Base-by-base conservation (phyloP, 1,140 invertebrate genomes). In the Phthorimaea operculella region DNA sequence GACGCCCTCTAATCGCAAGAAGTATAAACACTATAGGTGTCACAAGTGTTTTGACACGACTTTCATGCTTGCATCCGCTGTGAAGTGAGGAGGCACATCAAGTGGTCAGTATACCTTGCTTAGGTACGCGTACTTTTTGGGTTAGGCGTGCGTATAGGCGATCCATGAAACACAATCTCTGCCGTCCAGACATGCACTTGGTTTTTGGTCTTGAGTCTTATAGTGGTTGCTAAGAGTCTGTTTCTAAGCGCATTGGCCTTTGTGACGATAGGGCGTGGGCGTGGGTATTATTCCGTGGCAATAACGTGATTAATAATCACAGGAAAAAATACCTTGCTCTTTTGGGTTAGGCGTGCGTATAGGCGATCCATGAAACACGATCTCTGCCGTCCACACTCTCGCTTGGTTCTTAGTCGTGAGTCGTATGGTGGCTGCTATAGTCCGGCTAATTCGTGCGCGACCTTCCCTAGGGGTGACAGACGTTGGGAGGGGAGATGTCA, bases 131-230 rank as follows among this genome's bases (percentile, higher is more conserved):
- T n/a, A n/a, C n/a, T n/a, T 68, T 94, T 94, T 1, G 92, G 90
- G 79, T 94, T 91, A 15, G 88, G 90, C 71, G 92, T 95, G 28
- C 90, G 86, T 16, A 97, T 74, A 0, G 95, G 94, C 51, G 92
- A 94, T 45, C 93, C 92, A 68, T 92, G 93, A 82, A 98, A 97
- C 0, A 97, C 91, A 73, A 96, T 94, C 80, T 98, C 95, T 0
- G 93, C 91, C 65, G 95, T 91, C 95, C 96, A 98, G 4, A 88
- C 83, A 3, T 88, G 74, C 42, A 87, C 86, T 57, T 88, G 87
- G 63, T 87, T 88, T 66, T 90, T 90, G 48, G 90, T 91, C 61
- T 95, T 92, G 12, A 96, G 91, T 21, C 95, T 86, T 18, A 98
- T 90, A 7, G 94, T 93, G 57, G 95, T 93, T 17, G 94, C 95